Evolutionary conservation across 2,888 invertebrate genomes (phyloP), one percentile per base, ranked within the genome.

Genomic region (Andrena praecox): DNA sequence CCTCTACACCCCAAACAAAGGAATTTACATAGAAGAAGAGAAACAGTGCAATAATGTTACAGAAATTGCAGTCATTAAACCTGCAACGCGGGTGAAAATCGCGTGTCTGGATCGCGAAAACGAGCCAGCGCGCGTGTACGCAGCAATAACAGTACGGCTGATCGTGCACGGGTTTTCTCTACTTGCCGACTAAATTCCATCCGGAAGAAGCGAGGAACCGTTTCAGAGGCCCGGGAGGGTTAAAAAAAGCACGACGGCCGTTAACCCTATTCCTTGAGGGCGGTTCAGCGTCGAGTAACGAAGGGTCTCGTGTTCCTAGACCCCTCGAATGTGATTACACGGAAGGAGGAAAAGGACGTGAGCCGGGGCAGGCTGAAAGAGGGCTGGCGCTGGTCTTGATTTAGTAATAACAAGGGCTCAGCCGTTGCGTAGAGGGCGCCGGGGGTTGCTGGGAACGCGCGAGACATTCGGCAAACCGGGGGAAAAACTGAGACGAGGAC

Each of bases 351-450:
- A 82, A 87, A 83, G 64, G 82, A 81, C 78, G 80, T 62, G 81
- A 74, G 67, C 4, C 50, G 70, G 71, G 60, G 72, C 42, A 70
- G 64, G 74, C 74, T 5, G 70, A 35, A 71, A 69, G 62, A 42
- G 71, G 72, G 76, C 63, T 48, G 56, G 66, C 64, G 82, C 59
- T 76, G 83, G 86, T 90, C 89, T 91, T 89, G 90, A 90, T 90
- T 89, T 86, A 88, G 86, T 85, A 87, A 88, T 88, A 87, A 89
- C 87, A 86, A 87, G 79, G 87, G 80, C 70, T 63, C 48, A 71
- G 73, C 31, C 71, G 73, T 86, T 82, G 80, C 60, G 66, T 10
- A 29, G 2, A 31, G 33, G 59, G 48, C 62, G 52, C 7, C 50
- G 16, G 35, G 60, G 56, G 72, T 73, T 33, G 63, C 69, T 66